Conservation (phyloP, 2,113 vertebrate genomes). For the Thomomys bottae region DNA sequence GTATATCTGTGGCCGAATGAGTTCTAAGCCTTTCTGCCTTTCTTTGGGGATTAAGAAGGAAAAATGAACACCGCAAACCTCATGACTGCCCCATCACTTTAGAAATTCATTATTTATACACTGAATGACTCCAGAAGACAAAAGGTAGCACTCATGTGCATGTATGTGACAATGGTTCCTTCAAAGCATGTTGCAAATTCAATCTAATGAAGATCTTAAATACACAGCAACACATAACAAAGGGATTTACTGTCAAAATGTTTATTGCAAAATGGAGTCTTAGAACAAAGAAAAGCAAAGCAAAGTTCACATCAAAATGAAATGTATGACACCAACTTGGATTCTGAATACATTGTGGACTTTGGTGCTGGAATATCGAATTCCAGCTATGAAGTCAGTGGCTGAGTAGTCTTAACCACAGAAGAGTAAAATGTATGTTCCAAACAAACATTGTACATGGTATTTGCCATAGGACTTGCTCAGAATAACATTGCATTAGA, state of each 20-base stretch:
- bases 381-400: slow-evolving; percentile 79
- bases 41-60: slow-evolving; percentile 56
- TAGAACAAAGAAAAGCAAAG: slow-evolving; percentile 87
- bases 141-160: neutral
- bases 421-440: slow-evolving; percentile 82
- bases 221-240: slow-evolving; percentile 86
- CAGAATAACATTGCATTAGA: slow-evolving; percentile 78
- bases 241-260: slow-evolving; percentile 89
- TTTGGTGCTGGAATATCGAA: slow-evolving; percentile 83
- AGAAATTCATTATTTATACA: slow-evolving; percentile 64
- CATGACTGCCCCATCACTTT: slow-evolving; percentile 51
- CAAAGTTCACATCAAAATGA: slow-evolving; percentile 86
- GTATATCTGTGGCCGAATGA: neutral
- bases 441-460: slow-evolving; percentile 85
- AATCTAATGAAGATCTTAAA: slow-evolving; percentile 54
- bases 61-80: slow-evolving; percentile 23
- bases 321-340: slow-evolving; percentile 84
- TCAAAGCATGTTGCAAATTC: slow-evolving; percentile 55
- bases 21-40: slow-evolving; percentile 56
- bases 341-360: slow-evolving; percentile 82
- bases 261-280: slow-evolving; percentile 92
- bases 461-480: slow-evolving; percentile 81
- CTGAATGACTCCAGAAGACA: slow-evolving; percentile 42
- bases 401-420: slow-evolving; percentile 82
- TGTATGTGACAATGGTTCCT: slow-evolving; percentile 41